Evolutionary conservation across 2,888 invertebrate species (phyloP), one percentile per base, ranked within the genome.

Genomic region (Napeogenes inachia): DNA sequence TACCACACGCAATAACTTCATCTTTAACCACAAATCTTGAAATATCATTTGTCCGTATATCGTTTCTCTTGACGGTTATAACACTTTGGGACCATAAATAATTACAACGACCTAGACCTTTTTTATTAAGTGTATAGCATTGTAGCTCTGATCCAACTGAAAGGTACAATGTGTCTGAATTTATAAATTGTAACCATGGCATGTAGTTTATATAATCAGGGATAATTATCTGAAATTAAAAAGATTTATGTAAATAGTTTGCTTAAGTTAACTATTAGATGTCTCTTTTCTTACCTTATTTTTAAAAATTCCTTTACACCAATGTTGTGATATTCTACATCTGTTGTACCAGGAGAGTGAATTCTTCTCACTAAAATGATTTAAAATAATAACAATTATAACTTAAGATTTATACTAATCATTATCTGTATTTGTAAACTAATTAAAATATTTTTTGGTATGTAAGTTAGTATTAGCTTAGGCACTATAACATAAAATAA

Each of bases 41-140:
- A 66, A 90, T 83, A 70, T 90, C 90, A 81, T 88, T 85, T 21
- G 87, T 90, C 46, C 89, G 77, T 47, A 84, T 75, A 74, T 87
- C 89, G 73, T 77, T 66, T 64, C 86, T 77, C 56, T 68, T 66
- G 6, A 84, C 73, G 63, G 70, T 82, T 3, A 89, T 89, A 8
- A 88, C 84, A 55, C 80, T 71, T 59, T 84, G 6, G 59, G 69
- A 78, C 90, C 90, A 90, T 13, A 70, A 63, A 1, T 65, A 68
- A 59, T 70, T 76, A 64, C 76, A 73, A 61, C 73, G 66, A 60
- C 79, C 81, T 47, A 78, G 54, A 13, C 81, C 81, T 66, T 72
- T 80, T 45, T 68, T 79, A 56, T 81, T 77, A 45, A 77, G 67
- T 33, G 72, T 65, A 66, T 79, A 85, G 68, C 86, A 86, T 47